phyloP scores from a whole-genome alignment of 2,888 invertebrate species.

The Nudaria mundana region DNA sequence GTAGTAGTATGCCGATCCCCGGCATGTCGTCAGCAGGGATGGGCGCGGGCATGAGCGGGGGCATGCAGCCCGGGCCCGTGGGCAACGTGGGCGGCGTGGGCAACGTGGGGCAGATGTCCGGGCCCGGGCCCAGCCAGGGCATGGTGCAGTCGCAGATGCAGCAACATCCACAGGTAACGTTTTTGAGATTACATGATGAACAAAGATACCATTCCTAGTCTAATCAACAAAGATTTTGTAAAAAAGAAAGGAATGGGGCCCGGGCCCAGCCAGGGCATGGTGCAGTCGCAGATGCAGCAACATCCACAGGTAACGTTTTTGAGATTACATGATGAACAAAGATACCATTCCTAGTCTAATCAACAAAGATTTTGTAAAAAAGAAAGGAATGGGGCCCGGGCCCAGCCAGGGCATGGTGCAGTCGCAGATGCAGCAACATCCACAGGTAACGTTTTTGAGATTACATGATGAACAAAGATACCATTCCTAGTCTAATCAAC shows the following conservation, averaged over 20 bases:
- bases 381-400: too few species aligned
- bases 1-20: conserved; percentile 32
- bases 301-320: conserved; percentile 57
- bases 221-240: too few species aligned
- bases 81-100: conserved; percentile 26
- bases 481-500: too few species aligned
- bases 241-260: too few species aligned
- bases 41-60: conserved; percentile 34
- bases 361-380: too few species aligned
- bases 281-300: conserved; percentile 62
- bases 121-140: conserved; percentile 34
- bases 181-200: too few species aligned
- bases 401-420: conserved; percentile 47
- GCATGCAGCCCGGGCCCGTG: conserved; percentile 26
- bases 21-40: conserved; percentile 43
- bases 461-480: too few species aligned
- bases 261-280: conserved; percentile 41
- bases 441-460: conserved; percentile 52
- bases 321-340: too few species aligned
- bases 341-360: too few species aligned
- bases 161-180: conserved; percentile 55
- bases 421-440: conserved; percentile 64
- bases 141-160: conserved; percentile 61
- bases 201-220: too few species aligned
- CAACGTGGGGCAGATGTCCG: conserved; percentile 35